Evolutionary conservation across 2,113 vertebrate species (phyloP).

Genomic region (Semicossyphus pulcher): DNA sequence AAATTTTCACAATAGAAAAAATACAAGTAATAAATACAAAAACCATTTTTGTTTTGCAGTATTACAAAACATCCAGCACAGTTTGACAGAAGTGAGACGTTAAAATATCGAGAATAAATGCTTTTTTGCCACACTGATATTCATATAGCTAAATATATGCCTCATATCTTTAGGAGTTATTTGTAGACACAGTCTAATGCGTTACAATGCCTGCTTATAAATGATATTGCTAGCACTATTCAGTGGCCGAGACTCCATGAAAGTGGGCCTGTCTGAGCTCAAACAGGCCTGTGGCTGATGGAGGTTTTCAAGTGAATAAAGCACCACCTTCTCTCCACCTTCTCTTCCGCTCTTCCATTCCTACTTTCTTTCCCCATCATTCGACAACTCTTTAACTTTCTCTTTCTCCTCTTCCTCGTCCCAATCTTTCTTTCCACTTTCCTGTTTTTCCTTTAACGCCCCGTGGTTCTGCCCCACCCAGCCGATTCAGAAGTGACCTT

Average conservation of each 20-base stretch:
- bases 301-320: slow-evolving; percentile 74
- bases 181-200: slow-evolving; percentile 67
- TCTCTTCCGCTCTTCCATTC: slow-evolving; percentile 31
- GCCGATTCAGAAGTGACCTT: slow-evolving; percentile 51
- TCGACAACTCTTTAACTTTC: background rate
- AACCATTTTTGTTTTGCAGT: slow-evolving; percentile 83
- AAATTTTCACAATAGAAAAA: slow-evolving; percentile 88
- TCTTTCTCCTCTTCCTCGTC: slow-evolving; percentile 8
- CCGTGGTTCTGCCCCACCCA: slow-evolving; percentile 2
- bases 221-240: slow-evolving; percentile 76
- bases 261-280: slow-evolving; percentile 43
- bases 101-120: slow-evolving; percentile 83
- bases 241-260: slow-evolving; percentile 64
- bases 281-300: slow-evolving; percentile 45
- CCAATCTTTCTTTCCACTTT: background rate
- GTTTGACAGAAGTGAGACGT: slow-evolving; percentile 78
- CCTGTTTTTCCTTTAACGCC: slow-evolving; percentile 17
- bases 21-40: slow-evolving; percentile 89
- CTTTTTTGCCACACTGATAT: slow-evolving; percentile 75
- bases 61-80: slow-evolving; percentile 87
- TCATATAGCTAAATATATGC: slow-evolving; percentile 81
- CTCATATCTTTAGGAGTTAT: slow-evolving; percentile 69
- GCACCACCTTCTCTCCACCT: slow-evolving; percentile 51
- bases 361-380: slow-evolving; percentile 68
- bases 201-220: slow-evolving; percentile 67